Conservation (phyloP, 2,797 vertebrate species). For the Diceros bicornis region DNA sequence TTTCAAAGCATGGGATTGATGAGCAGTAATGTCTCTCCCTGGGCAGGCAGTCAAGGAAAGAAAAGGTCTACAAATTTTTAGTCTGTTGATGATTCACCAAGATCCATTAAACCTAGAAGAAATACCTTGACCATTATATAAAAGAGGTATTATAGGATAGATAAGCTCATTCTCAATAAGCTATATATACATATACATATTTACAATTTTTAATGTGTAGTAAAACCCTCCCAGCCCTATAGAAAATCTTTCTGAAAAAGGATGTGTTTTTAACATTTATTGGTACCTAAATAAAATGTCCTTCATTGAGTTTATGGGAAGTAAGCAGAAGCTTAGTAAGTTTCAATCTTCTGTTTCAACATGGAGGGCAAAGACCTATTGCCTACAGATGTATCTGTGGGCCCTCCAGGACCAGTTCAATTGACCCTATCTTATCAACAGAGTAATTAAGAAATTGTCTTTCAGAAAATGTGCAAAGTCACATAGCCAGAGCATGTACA, state of each 20-base stretch:
- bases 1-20: slow-evolving; percentile 32
- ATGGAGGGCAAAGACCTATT: not conserved
- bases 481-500: too few species aligned
- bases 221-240: not conserved
- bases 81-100: slow-evolving; percentile 4
- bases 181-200: not conserved
- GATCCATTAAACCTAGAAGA: slow-evolving; percentile 10
- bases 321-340: slow-evolving; percentile 28
- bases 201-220: not conserved
- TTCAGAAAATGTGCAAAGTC: too few species aligned
- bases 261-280: not conserved
- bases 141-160: not conserved
- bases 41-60: not conserved
- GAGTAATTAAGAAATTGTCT: too few species aligned
- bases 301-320: not conserved
- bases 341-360: not conserved
- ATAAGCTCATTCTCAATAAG: not conserved
- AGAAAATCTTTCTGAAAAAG: slow-evolving; percentile 20
- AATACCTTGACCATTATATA: not conserved
- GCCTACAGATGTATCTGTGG: too few species aligned
- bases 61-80: not conserved
- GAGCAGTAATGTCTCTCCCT: not conserved
- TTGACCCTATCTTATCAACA: too few species aligned
- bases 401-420: too few species aligned
- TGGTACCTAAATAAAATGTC: not conserved